Base-by-base conservation (phyloP, 2,113 vertebrate species). In the Actenoides hombroni region DNA sequence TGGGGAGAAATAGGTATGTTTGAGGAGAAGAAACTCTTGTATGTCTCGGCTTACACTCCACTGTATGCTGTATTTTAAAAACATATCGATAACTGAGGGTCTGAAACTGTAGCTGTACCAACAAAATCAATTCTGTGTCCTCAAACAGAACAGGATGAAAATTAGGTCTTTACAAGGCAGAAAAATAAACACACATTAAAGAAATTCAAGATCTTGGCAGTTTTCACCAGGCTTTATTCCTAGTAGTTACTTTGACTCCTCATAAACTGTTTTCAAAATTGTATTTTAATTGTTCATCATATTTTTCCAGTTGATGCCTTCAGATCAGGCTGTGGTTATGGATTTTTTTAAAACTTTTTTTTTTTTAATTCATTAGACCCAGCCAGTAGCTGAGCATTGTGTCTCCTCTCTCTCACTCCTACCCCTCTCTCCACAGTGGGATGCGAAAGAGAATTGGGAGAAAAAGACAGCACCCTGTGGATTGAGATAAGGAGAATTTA, bases 41-140 rank as follows among this genome's bases (percentile, higher is more conserved):
- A 76, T 56, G 54, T 26, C 28, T 94, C 33, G 86, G 35, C 17
- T 78, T 75, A 37, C 28, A 26, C 64, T 90, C 64, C 40, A 67
- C 7, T 54, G 26, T 57, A 53, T 54, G 48, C 28, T 79, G 40
- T 79, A 46, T 94, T 95, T 92, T 90, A 89, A 93, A 96, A 94
- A 40, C 26, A 28, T 90, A 86, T 90, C 44, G 69, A 23, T 95
- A 92, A 85, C 73, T 51, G 56, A 42, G 29, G 16, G 54, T 73
- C 29, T 35, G n/a, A 89, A 68, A 69, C 57, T 68, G 33, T 91
- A 90, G 42, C 76, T 64, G 48, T 85, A 61, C 25, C 42, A 64
- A 23, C 31, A 89, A 89, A 96, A 91, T 90, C 39, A 73, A 39
- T 89, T 63, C n/a, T 79, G 28, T 56, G 39, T 69, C 29, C 60